Evolutionary conservation across 2,113 vertebrate genomes (phyloP), one percentile per base, ranked within the genome.

Genomic region (Xiphophorus couchianus): DNA sequence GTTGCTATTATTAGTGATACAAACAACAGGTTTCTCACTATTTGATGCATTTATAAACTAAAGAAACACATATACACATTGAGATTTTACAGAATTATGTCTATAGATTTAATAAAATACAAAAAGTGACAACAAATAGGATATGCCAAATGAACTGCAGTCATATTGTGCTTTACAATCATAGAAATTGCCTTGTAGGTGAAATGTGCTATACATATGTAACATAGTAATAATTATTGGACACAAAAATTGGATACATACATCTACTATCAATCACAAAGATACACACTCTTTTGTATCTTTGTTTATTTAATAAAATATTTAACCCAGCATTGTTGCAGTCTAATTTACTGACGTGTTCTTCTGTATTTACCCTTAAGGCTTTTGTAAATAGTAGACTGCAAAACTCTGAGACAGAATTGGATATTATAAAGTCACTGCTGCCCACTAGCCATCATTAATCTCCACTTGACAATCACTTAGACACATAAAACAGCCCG

Each of bases 381-480:
- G 13, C 44, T 85, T 54, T 72, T 72, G 25, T 13, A 48, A 31
- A 33, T 77, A 62, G 12, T 0, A 64, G 31, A 37, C n/a, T 30
- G 44, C n/a, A 37, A 42, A 62, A 54, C 67, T 58, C 30, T 62
- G 78, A 64, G 48, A 73, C 51, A 27, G 30, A 84, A 85, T 85
- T 42, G 61, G 31, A 89, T 80, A 85, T 85, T 75, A 77, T 63
- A 64, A 75, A 88, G 73, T 80, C 54, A 30, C 73, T 63, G 68
- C 80, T 82, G 74, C 76, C 86, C 79, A 89, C 80, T 37, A 25
- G 65, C 48, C 54, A 33, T 44, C 68, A 30, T 89, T 83, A 78
- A 87, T 87, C 86, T 86, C 28, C 5, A 1, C 71, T 76, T 71
- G 58, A 83, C 84, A 84, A 68, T 81, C 76, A 77, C 44, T 76